A percentile compares a stretch with the other conserved stretches of the same genome.
Evolutionary conservation across 1,140 invertebrate species (phyloP).

Genomic region (Anoplophora glabripennis): DNA sequence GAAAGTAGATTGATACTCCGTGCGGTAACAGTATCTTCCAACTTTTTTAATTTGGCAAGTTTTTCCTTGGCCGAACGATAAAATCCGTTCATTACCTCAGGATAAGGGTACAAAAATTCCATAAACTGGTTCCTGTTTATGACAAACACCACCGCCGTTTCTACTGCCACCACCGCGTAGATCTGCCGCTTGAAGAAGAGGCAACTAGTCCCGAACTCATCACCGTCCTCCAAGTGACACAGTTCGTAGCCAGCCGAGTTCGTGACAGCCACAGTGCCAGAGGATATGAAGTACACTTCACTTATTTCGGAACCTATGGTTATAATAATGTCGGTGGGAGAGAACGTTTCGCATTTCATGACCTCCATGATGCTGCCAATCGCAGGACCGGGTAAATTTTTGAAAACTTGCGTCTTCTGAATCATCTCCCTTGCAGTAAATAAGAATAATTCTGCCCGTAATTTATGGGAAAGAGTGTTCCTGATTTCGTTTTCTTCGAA

Average conservation of each 20-base stretch:
- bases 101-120: too few species aligned
- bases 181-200: not conserved
- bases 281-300: slow-evolving; percentile 50
- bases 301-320: slow-evolving; percentile 44
- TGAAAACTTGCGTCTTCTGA: slow-evolving; percentile 46
- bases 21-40: too few species aligned
- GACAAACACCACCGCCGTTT: slow-evolving; percentile 20
- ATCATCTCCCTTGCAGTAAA: slow-evolving; percentile 47
- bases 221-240: slow-evolving; percentile 21
- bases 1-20: too few species aligned
- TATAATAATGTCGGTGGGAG: slow-evolving; percentile 52
- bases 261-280: slow-evolving; percentile 51
- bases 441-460: slow-evolving; percentile 47
- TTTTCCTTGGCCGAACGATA: too few species aligned
- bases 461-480: slow-evolving; percentile 23
- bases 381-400: slow-evolving; percentile 40
- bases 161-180: slow-evolving; percentile 14
- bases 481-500: slow-evolving; percentile 26
- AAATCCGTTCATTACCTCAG: too few species aligned
- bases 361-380: slow-evolving; percentile 40
- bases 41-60: too few species aligned
- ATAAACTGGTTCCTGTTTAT: too few species aligned
- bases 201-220: slow-evolving; percentile 21
- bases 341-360: slow-evolving; percentile 48
- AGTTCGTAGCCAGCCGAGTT: slow-evolving; percentile 13